phyloP scores from a whole-genome alignment of 64 coral and sea anemone species.

The Acropora yongei region DNA sequence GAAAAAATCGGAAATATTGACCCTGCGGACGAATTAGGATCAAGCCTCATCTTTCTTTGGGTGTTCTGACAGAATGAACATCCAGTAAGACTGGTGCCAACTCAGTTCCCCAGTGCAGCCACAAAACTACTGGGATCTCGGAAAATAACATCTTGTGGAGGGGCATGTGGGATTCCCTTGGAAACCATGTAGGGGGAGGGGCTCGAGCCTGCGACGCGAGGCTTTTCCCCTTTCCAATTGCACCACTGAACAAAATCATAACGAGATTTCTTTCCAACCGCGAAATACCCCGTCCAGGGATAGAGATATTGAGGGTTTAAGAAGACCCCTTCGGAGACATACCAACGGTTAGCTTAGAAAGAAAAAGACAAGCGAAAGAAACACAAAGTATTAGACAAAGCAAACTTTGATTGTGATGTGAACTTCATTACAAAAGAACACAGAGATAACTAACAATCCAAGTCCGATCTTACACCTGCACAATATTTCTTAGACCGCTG shows the following conservation, averaged over 20 bases:
- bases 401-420: not conserved
- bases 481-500: too few relatives aligned
- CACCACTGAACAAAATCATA: not conserved
- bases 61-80: not conserved
- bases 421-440: not conserved
- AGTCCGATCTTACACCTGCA: too few relatives aligned
- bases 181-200: conserved; percentile 19
- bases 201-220: not conserved
- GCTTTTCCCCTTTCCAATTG: too few relatives aligned
- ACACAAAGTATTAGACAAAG: conserved; percentile 9
- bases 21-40: not conserved
- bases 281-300: conserved; percentile 51
- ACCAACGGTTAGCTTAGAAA: not conserved
- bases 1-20: not conserved
- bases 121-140: conserved; percentile 30
- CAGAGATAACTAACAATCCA: not conserved
- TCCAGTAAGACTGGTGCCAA: not conserved
- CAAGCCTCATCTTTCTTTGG: not conserved
- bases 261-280: not conserved
- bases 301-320: conserved; percentile 33
- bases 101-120: not conserved
- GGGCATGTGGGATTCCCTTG: not conserved
- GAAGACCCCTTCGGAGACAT: conserved; percentile 1
- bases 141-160: not conserved
- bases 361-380: not conserved